A percentile compares a stretch with the other conserved stretches of the same genome.
These are phyloP conservation scores for Cryptocephalus moraei DNA, from an alignment of 2,888 invertebrate species.

Conservation along the genomic window DNA sequence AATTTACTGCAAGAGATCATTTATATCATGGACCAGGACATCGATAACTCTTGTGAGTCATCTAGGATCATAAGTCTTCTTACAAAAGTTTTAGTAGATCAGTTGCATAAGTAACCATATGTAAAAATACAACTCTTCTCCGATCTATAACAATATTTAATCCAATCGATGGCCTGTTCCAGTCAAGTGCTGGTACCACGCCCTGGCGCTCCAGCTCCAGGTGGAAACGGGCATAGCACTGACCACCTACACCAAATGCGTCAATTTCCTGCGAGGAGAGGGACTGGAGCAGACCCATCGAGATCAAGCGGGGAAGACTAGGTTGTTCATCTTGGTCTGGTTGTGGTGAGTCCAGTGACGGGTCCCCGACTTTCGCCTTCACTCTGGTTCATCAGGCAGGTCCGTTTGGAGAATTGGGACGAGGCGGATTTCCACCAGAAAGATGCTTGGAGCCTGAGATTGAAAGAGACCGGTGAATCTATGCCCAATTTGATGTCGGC, in stretches of 20 bases:
- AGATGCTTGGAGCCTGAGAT: conserved; percentile 33
- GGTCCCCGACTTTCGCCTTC: no score
- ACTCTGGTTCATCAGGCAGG: conserved; percentile 41
- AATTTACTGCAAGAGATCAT: conserved; percentile 37
- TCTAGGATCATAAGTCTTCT: no score
- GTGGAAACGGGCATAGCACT: conserved; percentile 50
- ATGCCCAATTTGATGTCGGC: conserved; percentile 34
- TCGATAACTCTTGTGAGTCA: conserved; percentile 10
- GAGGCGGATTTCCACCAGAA: conserved; percentile 45
- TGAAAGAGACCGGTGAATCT: conserved; percentile 8
- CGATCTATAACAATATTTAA: no score
- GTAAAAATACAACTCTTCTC: neutral
- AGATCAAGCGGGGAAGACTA: conserved; percentile 44
- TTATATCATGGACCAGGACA: conserved; percentile 22
- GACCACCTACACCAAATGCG: conserved; percentile 44
- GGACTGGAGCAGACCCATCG: conserved; percentile 39
- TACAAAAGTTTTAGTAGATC: no score
- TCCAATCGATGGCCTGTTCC: neutral
- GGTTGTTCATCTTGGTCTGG: conserved; percentile 50
- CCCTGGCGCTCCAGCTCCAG: conserved; percentile 45
- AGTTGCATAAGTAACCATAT: neutral
- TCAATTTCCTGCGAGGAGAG: conserved; percentile 40
- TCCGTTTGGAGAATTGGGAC: conserved; percentile 49
- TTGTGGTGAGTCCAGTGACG: conserved; percentile 42
- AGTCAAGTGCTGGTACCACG: conserved; percentile 52